Evolutionary conservation across 2,113 vertebrate genomes (phyloP).

Genomic region (Chiloscyllium plagiosum): DNA sequence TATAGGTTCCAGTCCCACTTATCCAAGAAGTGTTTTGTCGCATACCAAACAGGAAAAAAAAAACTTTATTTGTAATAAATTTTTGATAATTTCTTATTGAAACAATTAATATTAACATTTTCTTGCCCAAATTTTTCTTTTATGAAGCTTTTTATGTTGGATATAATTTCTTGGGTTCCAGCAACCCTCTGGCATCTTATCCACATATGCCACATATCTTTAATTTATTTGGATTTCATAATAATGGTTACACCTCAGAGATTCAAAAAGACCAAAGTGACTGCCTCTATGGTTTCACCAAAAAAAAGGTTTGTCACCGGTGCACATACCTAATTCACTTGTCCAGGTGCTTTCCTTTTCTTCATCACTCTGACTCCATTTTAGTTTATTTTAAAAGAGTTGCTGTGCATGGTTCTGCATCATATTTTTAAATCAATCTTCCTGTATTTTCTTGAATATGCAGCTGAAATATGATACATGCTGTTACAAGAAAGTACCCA

Average conservation of each 20-base stretch:
- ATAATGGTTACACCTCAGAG: background rate
- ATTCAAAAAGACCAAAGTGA: background rate
- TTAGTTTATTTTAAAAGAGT: background rate
- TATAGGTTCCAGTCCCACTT: too few species aligned
- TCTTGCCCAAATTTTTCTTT: constrained; percentile 39
- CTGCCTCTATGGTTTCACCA: background rate
- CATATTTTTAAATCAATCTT: background rate
- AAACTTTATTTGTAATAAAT: background rate
- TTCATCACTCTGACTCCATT: background rate
- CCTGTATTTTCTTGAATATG: background rate
- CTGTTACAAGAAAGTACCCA: background rate
- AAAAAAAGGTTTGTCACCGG: background rate
- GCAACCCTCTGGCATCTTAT: constrained; percentile 56
- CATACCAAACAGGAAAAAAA: background rate
- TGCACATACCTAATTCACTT: background rate
- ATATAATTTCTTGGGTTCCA: constrained; percentile 38
- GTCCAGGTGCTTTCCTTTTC: background rate
- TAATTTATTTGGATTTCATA: background rate
- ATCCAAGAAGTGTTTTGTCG: too few species aligned
- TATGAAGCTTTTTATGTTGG: constrained; percentile 19
- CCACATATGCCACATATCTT: background rate
- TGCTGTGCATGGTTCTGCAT: background rate
- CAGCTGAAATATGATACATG: background rate
- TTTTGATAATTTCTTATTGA: background rate
- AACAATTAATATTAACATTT: background rate